A percentile compares a stretch with the other conserved stretches of the same genome.
These are phyloP conservation scores for Eupithecia insigniata DNA, from an alignment of 2,888 invertebrate species.

Conservation along the genomic window DNA sequence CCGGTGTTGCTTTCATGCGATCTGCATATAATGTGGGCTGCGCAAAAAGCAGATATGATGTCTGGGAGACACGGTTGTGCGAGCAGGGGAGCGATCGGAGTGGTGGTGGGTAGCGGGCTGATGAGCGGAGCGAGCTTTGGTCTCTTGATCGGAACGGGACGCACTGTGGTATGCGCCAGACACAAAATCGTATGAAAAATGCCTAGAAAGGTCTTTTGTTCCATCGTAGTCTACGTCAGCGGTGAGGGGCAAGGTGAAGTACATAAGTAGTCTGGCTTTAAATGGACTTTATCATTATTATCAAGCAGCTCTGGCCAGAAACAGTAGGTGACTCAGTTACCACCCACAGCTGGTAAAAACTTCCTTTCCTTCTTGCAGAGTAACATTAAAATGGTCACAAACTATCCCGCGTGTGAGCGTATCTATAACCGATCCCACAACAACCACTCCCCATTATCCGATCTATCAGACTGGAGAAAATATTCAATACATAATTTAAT, in stretches of 20 bases:
- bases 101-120: constrained; percentile 28
- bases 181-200: no score
- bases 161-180: no score
- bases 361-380: not conserved
- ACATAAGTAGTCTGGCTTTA: no score
- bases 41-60: constrained; percentile 53
- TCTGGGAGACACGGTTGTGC: constrained; percentile 51
- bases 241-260: no score
- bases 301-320: not conserved
- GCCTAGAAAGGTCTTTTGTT: no score
- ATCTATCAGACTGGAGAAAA: constrained; percentile 48
- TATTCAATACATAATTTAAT: constrained; percentile 55
- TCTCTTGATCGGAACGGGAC: no score
- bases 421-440: constrained; percentile 27
- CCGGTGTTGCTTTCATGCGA: constrained; percentile 68
- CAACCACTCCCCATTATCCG: constrained; percentile 29
- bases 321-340: not conserved
- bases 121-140: constrained; percentile 3
- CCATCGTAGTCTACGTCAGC: no score
- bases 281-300: not conserved
- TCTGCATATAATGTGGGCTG: constrained; percentile 65
- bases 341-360: not conserved
- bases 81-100: constrained; percentile 40
- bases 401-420: not conserved
- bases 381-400: not conserved